Evolutionary conservation across 1,140 invertebrate genomes (phyloP).

Genomic region (Trigoniulus corallinus): DNA sequence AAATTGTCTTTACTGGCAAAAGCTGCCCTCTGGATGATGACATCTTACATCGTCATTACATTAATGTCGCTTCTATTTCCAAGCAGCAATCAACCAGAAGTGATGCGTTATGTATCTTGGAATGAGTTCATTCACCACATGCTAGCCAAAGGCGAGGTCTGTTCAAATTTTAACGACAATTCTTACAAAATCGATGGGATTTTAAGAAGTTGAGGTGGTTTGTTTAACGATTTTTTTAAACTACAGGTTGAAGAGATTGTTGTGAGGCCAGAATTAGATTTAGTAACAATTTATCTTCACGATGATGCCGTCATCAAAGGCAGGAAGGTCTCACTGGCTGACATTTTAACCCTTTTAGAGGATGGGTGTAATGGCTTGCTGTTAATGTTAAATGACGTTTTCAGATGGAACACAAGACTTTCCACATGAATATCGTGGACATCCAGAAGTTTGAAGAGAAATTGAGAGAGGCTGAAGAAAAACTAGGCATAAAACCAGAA

Average conservation of each 20-base stretch:
- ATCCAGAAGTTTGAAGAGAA: constrained; percentile 72
- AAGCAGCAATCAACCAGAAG: constrained; percentile 51
- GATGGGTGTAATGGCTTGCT: background rate
- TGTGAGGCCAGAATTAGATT: constrained; percentile 60
- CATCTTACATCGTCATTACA: constrained; percentile 50
- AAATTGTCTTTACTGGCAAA: constrained; percentile 48
- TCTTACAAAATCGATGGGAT: no score
- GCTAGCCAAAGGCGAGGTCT: constrained; percentile 67
- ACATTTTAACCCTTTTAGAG: background rate
- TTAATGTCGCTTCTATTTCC: constrained; percentile 50
- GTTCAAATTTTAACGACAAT: no score
- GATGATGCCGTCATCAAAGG: constrained; percentile 78
- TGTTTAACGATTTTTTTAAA: background rate
- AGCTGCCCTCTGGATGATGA: constrained; percentile 53
- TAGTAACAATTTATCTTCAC: constrained; percentile 64
- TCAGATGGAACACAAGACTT: constrained; percentile 42
- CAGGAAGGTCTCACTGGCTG: constrained; percentile 33
- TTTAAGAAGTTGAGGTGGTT: constrained; percentile 1
- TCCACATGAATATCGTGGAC: constrained; percentile 68
- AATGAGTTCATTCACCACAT: constrained; percentile 89
- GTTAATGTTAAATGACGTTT: constrained; percentile 16
- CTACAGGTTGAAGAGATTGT: constrained; percentile 63
- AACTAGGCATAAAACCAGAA: constrained; percentile 51
- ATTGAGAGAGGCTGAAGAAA: constrained; percentile 54
- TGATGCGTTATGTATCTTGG: constrained; percentile 65